phyloP scores from a whole-genome alignment of 2,113 vertebrate genomes.

The Oncorhynchus clarkii region DNA sequence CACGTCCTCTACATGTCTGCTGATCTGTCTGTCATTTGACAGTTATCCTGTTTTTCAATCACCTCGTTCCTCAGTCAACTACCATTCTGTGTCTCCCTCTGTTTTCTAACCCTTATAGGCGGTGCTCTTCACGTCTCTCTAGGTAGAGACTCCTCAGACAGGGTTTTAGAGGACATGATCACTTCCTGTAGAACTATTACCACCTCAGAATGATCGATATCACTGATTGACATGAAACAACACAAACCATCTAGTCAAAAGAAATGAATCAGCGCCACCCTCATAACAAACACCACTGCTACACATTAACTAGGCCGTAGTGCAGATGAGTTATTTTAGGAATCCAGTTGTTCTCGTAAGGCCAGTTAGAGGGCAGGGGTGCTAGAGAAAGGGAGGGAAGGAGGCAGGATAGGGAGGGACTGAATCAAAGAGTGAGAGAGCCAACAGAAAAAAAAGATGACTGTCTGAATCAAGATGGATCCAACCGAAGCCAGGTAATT shows the following conservation, averaged over 20 bases:
- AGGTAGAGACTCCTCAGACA: too few relatives aligned
- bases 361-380: conserved; percentile 55
- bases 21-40: neutral
- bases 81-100: neutral
- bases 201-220: conserved; percentile 8
- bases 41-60: neutral
- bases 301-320: conserved; percentile 42
- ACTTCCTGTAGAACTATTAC: conserved; percentile 9
- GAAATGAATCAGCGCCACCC: conserved; percentile 23
- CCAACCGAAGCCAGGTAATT: conserved; percentile 62
- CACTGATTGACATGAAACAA: conserved; percentile 19
- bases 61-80: neutral
- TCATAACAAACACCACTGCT: conserved; percentile 1
- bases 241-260: conserved; percentile 8
- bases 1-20: neutral
- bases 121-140: neutral
- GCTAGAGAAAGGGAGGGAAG: conserved; percentile 45
- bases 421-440: conserved; percentile 37
- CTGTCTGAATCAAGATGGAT: conserved; percentile 64
- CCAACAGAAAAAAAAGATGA: conserved; percentile 62
- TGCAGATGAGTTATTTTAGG: conserved; percentile 48
- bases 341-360: conserved; percentile 70
- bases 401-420: conserved; percentile 44
- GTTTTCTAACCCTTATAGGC: neutral
- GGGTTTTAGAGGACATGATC: neutral